Base-by-base conservation (phyloP, 2,113 vertebrate species). In the Struthidea cinerea region DNA sequence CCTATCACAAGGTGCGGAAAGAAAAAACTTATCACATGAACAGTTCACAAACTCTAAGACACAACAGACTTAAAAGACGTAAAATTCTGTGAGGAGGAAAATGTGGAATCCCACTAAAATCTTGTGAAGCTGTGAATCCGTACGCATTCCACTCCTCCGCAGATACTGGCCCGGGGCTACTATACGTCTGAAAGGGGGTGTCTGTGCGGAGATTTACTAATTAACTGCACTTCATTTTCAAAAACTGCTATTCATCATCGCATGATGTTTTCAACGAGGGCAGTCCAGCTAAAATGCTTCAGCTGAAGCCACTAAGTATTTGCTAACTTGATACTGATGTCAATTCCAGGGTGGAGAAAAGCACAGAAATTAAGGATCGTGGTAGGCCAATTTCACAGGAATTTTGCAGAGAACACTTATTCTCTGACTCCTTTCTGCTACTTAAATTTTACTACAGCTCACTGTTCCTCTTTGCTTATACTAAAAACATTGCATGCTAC, bases 261-360 rank as follows among this genome's bases (percentile, higher is more conserved):
- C 42, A 61, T 61, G 4, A 1, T 65, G 71, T 88, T 90, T 92
- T 93, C 82, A 93, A 17, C 57, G 7, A 85, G n/a, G 70, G 23
- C 44, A 95, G 56, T 27, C 7, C 37, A 91, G 52, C 57, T 85
- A 82, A 89, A 95, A 87, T 35, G 24, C 53, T 87, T 90, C 84
- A 93, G 67, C 79, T 88, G 76, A 94, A 97, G 88, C 63, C 74
- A 60, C 67, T 73, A 95, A 86, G 24, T 77, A 70, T 93, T 93
- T 93, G 68, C 75, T 93, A 92, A 95, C 83, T 90, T 93, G 85
- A 95, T 79, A 85, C 22, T 91, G 87, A 92, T 86, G 88, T 76
- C 4, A 3, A 18, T 83, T 76, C 46, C 67, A 85, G 67, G 18
- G 49, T 86, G 85, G 85, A 91, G 42, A 95, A 92, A 79, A 82